Evolutionary conservation across 2,888 invertebrate species (phyloP), one percentile per base, ranked within the genome.

Genomic region (Muschampia plurimacula): DNA sequence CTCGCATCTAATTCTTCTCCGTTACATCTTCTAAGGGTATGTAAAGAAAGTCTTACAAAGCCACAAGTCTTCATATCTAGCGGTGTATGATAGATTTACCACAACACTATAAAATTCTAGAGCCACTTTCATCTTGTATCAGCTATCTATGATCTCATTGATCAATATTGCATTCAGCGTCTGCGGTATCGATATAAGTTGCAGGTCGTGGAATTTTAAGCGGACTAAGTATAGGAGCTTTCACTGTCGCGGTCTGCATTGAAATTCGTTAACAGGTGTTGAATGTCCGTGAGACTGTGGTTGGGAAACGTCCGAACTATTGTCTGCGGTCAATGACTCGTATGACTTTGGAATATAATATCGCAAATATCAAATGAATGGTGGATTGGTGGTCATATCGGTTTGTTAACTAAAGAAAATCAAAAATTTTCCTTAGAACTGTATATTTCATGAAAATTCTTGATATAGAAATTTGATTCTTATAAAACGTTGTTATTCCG

Each of bases 161-260:
- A 59, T 57, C 55, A 67, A 13, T 57, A 67, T 55, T 55, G 44
- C 59, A 67, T 39, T 57, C 67, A 67, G 22, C 39, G 15, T 28
- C 46, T 65, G 65, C 32, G 39, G 67, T 55, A 65, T 70, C 44
- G 57, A 65, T 64, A 70, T 65, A n/a, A 70, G 57, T 15, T 15
- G 64, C 70, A 15, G 66, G 59, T 70, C 44, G 59, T 15, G 22
- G 72, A 74, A 72, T 75, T 67, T 67, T 74, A 68, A 72, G 52
- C 60, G 67, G 60, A 57, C 44, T 69, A 36, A 52, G 36, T 62
- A 15, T 28, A 15, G 15, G 44, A 73, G 75, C 78, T 77, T 78
- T 78, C 77, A 68, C 74, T 72, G 70, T 46, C 73, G 77, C 75
- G 75, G 75, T 72, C 68, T 64, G 77, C 72, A 73, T 77, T 74